Conservation (phyloP, 2,113 vertebrate genomes). For the Rhinopithecus roxellana region DNA sequence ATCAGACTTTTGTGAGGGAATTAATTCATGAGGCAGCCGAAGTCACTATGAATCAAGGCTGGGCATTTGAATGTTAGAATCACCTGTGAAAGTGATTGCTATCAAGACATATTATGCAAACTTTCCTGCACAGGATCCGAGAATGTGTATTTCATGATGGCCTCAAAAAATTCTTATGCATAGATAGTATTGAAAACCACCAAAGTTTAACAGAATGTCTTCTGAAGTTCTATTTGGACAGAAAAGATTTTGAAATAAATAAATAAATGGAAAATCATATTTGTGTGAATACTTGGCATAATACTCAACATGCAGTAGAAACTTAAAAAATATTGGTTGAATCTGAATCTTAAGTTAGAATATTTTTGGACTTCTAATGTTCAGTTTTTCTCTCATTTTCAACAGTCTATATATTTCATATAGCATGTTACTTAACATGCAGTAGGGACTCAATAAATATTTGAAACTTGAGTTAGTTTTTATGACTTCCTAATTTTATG, state of each 20-base stretch:
- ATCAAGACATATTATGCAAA: not conserved
- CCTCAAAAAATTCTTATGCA: not conserved
- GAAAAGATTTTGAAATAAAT: not conserved
- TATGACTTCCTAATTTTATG: not conserved
- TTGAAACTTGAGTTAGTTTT: not conserved
- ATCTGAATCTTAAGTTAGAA: not conserved
- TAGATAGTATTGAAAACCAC: not conserved
- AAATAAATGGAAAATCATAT: not conserved
- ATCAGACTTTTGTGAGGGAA: not conserved
- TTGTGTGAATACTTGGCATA: not conserved
- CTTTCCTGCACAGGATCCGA: too few species aligned
- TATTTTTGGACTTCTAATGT: not conserved
- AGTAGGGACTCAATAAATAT: not conserved
- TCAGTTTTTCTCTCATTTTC: not conserved
- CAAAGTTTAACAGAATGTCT: not conserved
- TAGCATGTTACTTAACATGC: not conserved
- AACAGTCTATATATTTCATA: not conserved
- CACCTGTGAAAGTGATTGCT: not conserved
- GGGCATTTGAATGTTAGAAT: not conserved
- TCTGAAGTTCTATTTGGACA: not conserved
- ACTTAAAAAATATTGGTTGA: not conserved
- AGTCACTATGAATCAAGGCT: not conserved
- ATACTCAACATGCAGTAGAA: not conserved
- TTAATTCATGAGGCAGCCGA: not conserved
- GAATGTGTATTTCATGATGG: not conserved